phyloP scores from a whole-genome alignment of 2,888 invertebrate species.

The Stegana nigrithorax region DNA sequence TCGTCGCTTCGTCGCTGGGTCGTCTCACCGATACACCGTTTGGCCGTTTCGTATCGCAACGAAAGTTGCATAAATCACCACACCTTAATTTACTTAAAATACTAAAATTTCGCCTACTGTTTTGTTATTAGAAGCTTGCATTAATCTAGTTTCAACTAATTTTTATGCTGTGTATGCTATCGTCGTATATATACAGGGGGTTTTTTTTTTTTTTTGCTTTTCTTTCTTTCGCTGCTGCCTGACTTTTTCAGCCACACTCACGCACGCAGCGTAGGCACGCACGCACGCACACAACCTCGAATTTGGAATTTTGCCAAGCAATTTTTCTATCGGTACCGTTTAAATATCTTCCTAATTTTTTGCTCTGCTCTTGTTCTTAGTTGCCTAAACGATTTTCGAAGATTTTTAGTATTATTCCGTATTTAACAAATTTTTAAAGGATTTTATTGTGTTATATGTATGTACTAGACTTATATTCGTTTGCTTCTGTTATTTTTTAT shows the following conservation, averaged over 20 bases:
- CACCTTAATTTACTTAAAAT: slow-evolving; percentile 63
- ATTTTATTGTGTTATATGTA: too few relatives aligned
- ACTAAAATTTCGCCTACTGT: slow-evolving; percentile 27
- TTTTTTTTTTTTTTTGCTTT: slow-evolving; percentile 33
- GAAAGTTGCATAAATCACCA: slow-evolving; percentile 67
- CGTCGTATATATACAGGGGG: slow-evolving; percentile 33
- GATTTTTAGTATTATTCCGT: too few relatives aligned
- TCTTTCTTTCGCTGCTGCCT: not conserved
- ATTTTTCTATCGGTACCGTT: too few relatives aligned
- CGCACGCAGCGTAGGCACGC: not conserved
- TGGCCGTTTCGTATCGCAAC: slow-evolving; percentile 31
- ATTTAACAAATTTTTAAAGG: too few relatives aligned
- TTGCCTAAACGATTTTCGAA: not conserved
- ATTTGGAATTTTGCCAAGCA: not conserved
- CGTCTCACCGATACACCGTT: too few relatives aligned
- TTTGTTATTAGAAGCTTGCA: not conserved
- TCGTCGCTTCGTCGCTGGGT: not conserved
- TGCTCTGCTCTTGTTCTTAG: slow-evolving; percentile 18
- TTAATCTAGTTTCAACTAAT: not conserved
- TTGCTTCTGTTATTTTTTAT: too few relatives aligned
- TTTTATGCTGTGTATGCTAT: slow-evolving; percentile 6
- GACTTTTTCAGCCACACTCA: too few relatives aligned
- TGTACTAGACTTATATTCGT: too few relatives aligned
- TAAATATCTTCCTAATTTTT: slow-evolving; percentile 13
- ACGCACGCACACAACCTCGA: not conserved